Percentiles rank a stretch among this genome's conserved stretches.
Evolutionary conservation across 2,113 vertebrate genomes (phyloP).

Genomic region (Hassar affinis): DNA sequence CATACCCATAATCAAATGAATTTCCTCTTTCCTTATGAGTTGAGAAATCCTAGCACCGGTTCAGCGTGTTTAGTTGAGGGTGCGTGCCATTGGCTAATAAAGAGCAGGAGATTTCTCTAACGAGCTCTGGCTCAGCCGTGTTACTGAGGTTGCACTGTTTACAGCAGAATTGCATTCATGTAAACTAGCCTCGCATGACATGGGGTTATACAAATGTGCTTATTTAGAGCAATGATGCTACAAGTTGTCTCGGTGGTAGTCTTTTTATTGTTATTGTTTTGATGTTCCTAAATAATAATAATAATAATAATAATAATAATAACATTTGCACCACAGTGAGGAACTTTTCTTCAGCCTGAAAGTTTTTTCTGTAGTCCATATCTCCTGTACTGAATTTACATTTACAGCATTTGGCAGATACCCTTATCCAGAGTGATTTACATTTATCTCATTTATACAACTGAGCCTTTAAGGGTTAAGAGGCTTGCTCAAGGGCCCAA

Average conservation of each 20-base stretch:
- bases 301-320: background rate
- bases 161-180: constrained; percentile 43
- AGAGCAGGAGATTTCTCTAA: constrained; percentile 58
- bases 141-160: constrained; percentile 56
- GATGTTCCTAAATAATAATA: background rate
- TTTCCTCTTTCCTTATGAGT: constrained; percentile 34
- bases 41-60: constrained; percentile 35
- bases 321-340: background rate
- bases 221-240: constrained; percentile 35
- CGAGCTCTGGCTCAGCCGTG: constrained; percentile 57
- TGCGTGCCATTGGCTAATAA: constrained; percentile 60
- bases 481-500: no score
- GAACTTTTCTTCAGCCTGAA: background rate
- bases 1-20: constrained; percentile 26
- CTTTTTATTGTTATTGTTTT: background rate
- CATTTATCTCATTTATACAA: no score
- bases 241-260: constrained; percentile 3
- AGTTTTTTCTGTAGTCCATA: background rate
- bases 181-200: constrained; percentile 58
- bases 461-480: no score
- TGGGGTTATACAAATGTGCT: constrained; percentile 53
- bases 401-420: no score
- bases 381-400: background rate
- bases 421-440: no score
- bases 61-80: constrained; percentile 41